A percentile compares a stretch with the other conserved stretches of the same genome.
Evolutionary conservation across 2,888 invertebrate genomes (phyloP).

Genomic region (Disparrhopalites patrizii): DNA sequence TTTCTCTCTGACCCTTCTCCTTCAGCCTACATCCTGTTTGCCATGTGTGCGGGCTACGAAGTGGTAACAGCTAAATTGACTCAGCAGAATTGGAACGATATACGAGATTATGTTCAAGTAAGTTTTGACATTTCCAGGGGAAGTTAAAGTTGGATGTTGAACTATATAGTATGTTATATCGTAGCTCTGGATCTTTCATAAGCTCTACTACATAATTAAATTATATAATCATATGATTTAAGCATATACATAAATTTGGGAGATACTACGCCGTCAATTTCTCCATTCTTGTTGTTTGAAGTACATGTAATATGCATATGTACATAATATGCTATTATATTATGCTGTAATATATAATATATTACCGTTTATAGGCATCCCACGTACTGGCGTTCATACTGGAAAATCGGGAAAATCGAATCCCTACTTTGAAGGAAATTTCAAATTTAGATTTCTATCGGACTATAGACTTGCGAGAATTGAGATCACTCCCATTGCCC

Average conservation of each 20-base stretch:
- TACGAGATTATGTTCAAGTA: constrained; percentile 70
- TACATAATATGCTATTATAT: neutral
- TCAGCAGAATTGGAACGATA: constrained; percentile 67
- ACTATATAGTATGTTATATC: neutral
- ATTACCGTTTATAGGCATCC: constrained; percentile 12
- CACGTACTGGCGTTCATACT: constrained; percentile 73
- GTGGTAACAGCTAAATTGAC: constrained; percentile 70
- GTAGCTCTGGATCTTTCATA: neutral
- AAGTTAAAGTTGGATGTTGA: constrained; percentile 1
- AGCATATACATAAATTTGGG: neutral
- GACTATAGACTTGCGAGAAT: constrained; percentile 81
- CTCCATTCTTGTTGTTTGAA: too few species aligned
- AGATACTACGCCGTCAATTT: too few species aligned
- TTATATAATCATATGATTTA: neutral
- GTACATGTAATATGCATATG: neutral
- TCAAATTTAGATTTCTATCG: constrained; percentile 78
- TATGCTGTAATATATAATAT: constrained; percentile 12
- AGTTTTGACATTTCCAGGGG: constrained; percentile 49
- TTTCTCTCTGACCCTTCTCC: constrained; percentile 19
- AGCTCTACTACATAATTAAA: neutral
- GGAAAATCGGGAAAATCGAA: constrained; percentile 62
- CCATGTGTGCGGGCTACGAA: constrained; percentile 85
- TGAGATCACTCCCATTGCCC: constrained; percentile 75
- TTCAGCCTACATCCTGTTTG: constrained; percentile 73
- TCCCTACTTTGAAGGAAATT: constrained; percentile 74